These are phyloP conservation scores for Microcebus tavaratra DNA, from an alignment of 2,113 vertebrate genomes.

Conservation along the genomic window DNA sequence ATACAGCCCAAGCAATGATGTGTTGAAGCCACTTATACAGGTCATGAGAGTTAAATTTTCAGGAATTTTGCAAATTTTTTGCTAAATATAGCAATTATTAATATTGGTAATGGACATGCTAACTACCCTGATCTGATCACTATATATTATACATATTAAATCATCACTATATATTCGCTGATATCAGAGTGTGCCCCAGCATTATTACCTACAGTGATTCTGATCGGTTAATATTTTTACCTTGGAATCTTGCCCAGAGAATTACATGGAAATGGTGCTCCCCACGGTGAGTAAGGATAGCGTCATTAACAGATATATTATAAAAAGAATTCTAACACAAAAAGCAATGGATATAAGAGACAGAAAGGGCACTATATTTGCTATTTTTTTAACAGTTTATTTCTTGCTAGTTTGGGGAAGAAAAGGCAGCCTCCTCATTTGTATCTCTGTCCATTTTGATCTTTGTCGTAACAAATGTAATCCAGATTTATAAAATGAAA, in stretches of 20 bases:
- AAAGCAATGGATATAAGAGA: not conserved
- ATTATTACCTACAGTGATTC: not conserved
- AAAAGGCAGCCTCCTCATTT: not conserved
- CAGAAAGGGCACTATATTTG: not conserved
- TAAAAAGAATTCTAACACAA: not conserved
- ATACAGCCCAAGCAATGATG: too few species aligned
- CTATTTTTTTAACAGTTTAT: not conserved
- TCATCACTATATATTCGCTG: not conserved
- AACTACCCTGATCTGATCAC: not conserved
- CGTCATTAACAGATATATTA: not conserved
- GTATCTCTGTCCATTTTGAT: not conserved
- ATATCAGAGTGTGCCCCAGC: not conserved
- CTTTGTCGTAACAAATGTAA: not conserved
- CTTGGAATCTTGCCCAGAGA: not conserved
- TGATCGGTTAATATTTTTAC: not conserved
- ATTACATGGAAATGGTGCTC: not conserved
- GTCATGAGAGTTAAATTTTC: not conserved
- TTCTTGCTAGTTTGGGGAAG: not conserved
- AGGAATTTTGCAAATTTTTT: not conserved
- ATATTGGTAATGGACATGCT: not conserved
- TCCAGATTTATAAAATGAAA: not conserved
- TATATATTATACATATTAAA: not conserved
- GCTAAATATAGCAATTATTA: not conserved
- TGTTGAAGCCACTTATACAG: not conserved
- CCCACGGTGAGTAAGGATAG: not conserved